Evolutionary conservation across 35 echinoderm and acorn worm species (phyloP).

Genomic region (Amphiura filiformis): DNA sequence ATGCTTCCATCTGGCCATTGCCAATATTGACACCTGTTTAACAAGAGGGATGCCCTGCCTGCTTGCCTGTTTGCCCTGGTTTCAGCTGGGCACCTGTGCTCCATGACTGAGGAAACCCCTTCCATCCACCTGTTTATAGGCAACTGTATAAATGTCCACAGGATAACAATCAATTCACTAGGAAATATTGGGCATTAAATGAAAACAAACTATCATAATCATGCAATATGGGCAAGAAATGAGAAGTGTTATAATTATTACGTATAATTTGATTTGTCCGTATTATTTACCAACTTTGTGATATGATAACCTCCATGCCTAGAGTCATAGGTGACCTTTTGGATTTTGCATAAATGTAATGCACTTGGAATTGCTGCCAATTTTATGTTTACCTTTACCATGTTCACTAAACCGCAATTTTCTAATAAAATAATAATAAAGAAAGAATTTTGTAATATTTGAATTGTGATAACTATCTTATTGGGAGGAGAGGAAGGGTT

Average conservation of each 20-base stretch:
- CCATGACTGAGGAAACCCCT: neutral
- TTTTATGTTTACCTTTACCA: neutral
- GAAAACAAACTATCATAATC: too few species aligned
- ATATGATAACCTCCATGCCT: neutral
- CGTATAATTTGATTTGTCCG: neutral
- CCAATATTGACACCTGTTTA: too few species aligned
- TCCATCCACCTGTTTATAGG: neutral
- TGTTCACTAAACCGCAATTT: neutral
- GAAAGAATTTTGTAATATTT: neutral
- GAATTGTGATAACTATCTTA: constrained; percentile 1
- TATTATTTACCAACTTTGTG: neutral
- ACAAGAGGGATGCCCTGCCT: too few species aligned
- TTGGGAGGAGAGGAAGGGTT: neutral
- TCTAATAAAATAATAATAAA: neutral
- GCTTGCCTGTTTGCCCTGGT: neutral
- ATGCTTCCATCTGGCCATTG: too few species aligned
- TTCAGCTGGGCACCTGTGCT: constrained; percentile 6
- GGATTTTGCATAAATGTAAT: neutral
- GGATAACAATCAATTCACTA: neutral
- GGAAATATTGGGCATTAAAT: neutral
- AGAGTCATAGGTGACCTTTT: neutral
- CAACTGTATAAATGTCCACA: neutral
- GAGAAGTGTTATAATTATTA: neutral
- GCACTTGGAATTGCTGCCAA: neutral
- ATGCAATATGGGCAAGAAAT: too few species aligned